A percentile compares a stretch with the other conserved stretches of the same genome.
phyloP scores from a whole-genome alignment of 1,140 invertebrate species.

The Lithobius niger region DNA sequence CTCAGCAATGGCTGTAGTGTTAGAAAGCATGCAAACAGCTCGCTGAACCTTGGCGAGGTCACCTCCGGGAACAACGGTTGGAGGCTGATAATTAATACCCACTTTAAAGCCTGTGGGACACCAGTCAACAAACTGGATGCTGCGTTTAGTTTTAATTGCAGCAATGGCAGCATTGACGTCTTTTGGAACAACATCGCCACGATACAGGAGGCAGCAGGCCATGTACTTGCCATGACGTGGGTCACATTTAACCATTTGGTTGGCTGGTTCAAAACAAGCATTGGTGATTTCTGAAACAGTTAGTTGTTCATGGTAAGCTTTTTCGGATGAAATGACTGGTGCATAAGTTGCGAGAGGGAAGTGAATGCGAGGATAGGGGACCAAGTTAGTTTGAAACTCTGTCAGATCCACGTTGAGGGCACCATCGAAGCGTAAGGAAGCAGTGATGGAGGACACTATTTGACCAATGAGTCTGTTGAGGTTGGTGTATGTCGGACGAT shows the following conservation, averaged over 20 bases:
- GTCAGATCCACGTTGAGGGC: slow-evolving; percentile 77
- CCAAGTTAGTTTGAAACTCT: slow-evolving; percentile 79
- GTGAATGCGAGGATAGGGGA: slow-evolving; percentile 69
- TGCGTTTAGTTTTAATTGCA: slow-evolving; percentile 38
- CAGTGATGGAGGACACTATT: slow-evolving; percentile 75
- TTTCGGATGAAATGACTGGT: slow-evolving; percentile 69
- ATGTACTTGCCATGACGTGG: slow-evolving; percentile 80
- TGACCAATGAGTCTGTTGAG: slow-evolving; percentile 67
- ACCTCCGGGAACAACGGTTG: slow-evolving; percentile 42
- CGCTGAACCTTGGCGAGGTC: slow-evolving; percentile 64
- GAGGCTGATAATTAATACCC: slow-evolving; percentile 37
- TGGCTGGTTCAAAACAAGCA: slow-evolving; percentile 75
- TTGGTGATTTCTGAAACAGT: slow-evolving; percentile 77
- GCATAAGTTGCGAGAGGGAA: slow-evolving; percentile 73
- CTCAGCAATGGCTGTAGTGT: slow-evolving; percentile 57
- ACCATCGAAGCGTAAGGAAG: slow-evolving; percentile 76
- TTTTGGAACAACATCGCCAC: slow-evolving; percentile 60
- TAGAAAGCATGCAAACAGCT: slow-evolving; percentile 62
- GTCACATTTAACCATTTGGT: slow-evolving; percentile 89
- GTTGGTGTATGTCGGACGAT: slow-evolving; percentile 65
- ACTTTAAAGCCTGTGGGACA: slow-evolving; percentile 72
- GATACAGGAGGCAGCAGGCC: slow-evolving; percentile 70
- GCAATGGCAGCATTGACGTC: slow-evolving; percentile 54
- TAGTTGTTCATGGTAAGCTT: slow-evolving; percentile 70
- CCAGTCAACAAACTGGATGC: slow-evolving; percentile 74